A percentile compares a stretch with the other conserved stretches of the same genome.
Conservation (phyloP, 2,113 vertebrate genomes). For the Daubentonia madagascariensis region DNA sequence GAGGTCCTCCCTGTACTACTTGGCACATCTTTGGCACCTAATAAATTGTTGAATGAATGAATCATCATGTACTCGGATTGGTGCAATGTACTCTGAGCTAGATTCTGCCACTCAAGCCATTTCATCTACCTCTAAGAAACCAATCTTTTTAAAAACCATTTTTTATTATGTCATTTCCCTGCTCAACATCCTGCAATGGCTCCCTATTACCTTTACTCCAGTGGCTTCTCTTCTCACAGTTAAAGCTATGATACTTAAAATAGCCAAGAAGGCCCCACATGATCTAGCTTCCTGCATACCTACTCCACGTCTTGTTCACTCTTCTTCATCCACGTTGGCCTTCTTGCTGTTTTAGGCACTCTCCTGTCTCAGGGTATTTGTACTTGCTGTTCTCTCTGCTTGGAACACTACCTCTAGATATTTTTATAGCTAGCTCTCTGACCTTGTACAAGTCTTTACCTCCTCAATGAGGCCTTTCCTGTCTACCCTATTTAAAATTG, state of each 20-base stretch:
- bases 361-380: background rate
- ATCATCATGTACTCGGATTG: background rate
- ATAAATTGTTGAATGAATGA: constrained; percentile 42
- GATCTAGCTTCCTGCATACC: background rate
- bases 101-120: background rate
- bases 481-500: constrained; percentile 12
- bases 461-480: constrained; percentile 6
- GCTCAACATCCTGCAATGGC: background rate
- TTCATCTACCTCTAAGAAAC: background rate
- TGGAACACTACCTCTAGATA: constrained; percentile 24
- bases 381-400: constrained; percentile 9
- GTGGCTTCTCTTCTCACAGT: background rate
- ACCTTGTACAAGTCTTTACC: constrained; percentile 23
- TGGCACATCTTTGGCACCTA: constrained; percentile 27
- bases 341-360: constrained; percentile 51
- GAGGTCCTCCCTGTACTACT: background rate
- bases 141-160: constrained; percentile 17
- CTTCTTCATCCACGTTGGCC: background rate
- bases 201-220: constrained; percentile 40
- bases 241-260: constrained; percentile 47
- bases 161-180: constrained; percentile 2
- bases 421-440: constrained; percentile 45
- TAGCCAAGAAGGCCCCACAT: background rate
- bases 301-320: background rate
- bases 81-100: background rate